Evolutionary conservation across 2,113 vertebrate species (phyloP).

Genomic region (Acanthisitta chloris): DNA sequence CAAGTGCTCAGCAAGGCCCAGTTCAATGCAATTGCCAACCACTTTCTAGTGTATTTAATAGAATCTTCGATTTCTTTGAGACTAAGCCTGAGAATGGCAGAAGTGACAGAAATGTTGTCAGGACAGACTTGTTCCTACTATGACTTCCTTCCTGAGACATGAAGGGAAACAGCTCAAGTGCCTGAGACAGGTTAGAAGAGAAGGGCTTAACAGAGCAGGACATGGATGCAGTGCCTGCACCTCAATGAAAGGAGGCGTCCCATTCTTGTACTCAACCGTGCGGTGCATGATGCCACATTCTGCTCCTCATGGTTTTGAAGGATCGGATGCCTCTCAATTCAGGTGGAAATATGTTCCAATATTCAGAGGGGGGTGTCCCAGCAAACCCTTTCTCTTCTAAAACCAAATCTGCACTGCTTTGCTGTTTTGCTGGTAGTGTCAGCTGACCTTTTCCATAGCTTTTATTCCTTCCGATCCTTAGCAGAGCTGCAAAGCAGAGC

Average conservation of each 20-base stretch:
- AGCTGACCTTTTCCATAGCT: neutral
- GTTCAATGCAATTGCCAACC: neutral
- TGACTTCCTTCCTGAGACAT: neutral
- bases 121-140: neutral
- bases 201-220: neutral
- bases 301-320: neutral
- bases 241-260: neutral
- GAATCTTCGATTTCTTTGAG: neutral
- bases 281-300: neutral
- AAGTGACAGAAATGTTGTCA: neutral
- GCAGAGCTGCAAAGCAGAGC: neutral
- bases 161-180: neutral
- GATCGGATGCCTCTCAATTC: neutral
- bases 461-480: neutral
- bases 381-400: neutral
- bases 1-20: neutral
- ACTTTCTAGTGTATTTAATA: neutral
- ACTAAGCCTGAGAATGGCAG: neutral
- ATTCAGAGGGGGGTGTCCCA: neutral
- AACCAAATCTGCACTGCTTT: neutral
- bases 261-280: neutral
- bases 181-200: neutral
- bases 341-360: too few relatives aligned
- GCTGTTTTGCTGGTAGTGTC: neutral
- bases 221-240: neutral